Percentiles rank a stretch among this genome's conserved stretches.
These are phyloP conservation scores for Heterocephalus glaber DNA, from an alignment of 2,113 vertebrate species.

Conservation along the genomic window DNA sequence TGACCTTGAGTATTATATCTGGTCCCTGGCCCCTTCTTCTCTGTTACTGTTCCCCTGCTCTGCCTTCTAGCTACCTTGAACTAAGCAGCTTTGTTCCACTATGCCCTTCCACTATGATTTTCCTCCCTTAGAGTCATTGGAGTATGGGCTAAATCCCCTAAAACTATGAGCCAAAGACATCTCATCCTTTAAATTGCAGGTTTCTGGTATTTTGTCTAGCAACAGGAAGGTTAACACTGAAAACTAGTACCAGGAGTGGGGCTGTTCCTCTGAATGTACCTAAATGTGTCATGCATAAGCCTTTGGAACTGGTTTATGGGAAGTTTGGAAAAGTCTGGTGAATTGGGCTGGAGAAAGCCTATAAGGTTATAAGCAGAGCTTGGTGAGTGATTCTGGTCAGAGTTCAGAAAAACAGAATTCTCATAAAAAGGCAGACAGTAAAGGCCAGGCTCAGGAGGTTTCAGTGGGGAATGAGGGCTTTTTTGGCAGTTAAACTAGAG, in stretches of 20 bases:
- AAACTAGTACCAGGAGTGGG: neutral
- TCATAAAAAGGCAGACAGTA: neutral
- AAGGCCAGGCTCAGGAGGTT: neutral
- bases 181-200: neutral
- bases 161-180: neutral
- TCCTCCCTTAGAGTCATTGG: neutral
- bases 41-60: neutral
- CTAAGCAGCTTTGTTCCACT: neutral
- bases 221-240: neutral
- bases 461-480: neutral
- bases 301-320: neutral
- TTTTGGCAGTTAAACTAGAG: neutral
- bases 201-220: neutral
- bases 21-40: neutral
- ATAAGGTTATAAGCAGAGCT: too few relatives aligned
- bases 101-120: neutral
- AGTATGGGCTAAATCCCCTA: neutral
- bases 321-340: neutral
- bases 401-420: neutral
- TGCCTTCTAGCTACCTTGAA: neutral
- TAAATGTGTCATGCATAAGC: neutral
- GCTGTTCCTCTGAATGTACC: neutral
- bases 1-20: neutral
- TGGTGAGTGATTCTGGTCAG: neutral
- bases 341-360: neutral